These are phyloP conservation scores for Hydropotes inermis DNA, from an alignment of 2,113 vertebrate genomes.

Conservation along the genomic window DNA sequence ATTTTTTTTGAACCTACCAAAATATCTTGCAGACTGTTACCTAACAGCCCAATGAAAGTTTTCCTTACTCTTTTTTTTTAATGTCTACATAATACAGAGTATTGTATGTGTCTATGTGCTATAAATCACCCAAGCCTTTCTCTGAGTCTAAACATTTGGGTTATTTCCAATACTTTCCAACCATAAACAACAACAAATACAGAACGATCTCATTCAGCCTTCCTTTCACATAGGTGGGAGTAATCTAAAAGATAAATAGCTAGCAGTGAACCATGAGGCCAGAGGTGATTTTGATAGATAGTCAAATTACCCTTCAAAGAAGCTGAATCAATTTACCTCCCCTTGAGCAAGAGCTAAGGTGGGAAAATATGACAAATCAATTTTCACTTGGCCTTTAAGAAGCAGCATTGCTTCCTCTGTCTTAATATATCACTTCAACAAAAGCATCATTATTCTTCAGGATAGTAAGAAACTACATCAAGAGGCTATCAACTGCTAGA, in stretches of 20 bases:
- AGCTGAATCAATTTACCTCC: background rate
- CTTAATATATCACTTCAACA: background rate
- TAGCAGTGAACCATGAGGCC: background rate
- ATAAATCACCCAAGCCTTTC: no score
- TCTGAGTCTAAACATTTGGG: background rate
- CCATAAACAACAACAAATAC: background rate
- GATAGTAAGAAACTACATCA: background rate
- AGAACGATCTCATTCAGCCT: background rate
- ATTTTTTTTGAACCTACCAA: background rate
- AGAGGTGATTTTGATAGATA: background rate
- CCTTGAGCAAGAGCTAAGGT: background rate
- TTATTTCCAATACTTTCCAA: background rate
- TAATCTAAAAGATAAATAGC: background rate
- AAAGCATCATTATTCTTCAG: background rate
- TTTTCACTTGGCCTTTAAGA: background rate
- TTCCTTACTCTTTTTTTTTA: background rate
- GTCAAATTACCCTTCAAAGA: background rate
- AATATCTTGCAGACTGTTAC: background rate
- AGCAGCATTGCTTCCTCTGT: background rate
- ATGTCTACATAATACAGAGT: background rate
- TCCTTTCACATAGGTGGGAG: background rate
- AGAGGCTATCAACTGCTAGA: background rate
- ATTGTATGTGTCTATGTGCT: background rate
- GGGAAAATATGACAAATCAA: background rate
- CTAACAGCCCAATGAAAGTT: background rate